Evolutionary conservation across 2,797 vertebrate genomes (phyloP), one percentile per base, ranked within the genome.

Genomic region (Euthynnus affinis): DNA sequence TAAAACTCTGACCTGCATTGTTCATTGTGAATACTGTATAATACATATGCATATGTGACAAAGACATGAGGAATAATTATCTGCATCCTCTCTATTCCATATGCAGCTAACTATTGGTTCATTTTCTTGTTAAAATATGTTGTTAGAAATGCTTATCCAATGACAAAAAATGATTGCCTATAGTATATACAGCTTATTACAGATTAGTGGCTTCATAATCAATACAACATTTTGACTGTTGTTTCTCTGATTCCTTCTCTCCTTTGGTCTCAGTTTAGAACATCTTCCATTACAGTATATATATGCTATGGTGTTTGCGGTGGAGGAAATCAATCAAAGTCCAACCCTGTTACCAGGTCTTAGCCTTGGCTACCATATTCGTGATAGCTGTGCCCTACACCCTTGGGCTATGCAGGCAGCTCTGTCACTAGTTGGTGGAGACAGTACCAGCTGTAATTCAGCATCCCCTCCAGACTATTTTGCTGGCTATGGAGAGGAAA

Each of bases 251-350:
- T 44, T 9, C 10, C 2, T 85, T 75, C 13, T 70, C 29, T 44
- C 8, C 5, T 90, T 81, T 89, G 53, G 4, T 87, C 29, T 32
- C 78, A 96, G 92, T 82, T 94, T 97, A 90, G 93, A 95, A 82
- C 78, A 86, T 37, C 86, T 87, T 61, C 84, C 92, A 5, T 63
- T 94, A 25, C 93, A 92, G 58, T 95, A 93, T 88, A 48, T 93
- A 29, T 91, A 95, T 66, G 92, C 91, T 9, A 89, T 95, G 86
- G 74, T 94, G 42, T 96, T 95, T 86, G 93, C 95, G 0, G 75
- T 96, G 80, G 93, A 95, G 32, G 91, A 95, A 83, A 95, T 95
- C 80, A 95, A 94, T 76, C 80, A 55, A 1, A 91, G 85, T 62
- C 58, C 72, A 42, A 70, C 64, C 34, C 65, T 94, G 58, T 86